Base-by-base conservation (phyloP, 53 echinoderm and acorn worm species). In the Paracentrotus lividus region DNA sequence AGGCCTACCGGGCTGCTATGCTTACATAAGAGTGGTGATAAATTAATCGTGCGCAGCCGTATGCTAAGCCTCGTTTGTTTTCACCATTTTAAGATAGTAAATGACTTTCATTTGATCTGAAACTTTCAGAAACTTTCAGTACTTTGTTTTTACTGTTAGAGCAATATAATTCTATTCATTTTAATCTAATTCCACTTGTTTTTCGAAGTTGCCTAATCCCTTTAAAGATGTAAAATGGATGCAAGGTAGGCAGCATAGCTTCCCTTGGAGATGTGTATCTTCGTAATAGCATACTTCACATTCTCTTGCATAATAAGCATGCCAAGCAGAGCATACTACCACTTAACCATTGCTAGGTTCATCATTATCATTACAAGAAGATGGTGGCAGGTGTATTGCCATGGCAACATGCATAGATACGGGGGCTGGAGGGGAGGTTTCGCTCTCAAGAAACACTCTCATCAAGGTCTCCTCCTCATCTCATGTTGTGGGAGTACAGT, bases 321-420 rank as follows among this genome's bases (percentile, higher is more conserved):
- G 72, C 40, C 40, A 72, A 72, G 72, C 72, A 72, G 72, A 33
- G 67, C 67, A n/a, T 67, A 36, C 36, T 16, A 72, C 16, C 72
- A 72, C 72, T 72, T 72, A 72, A 72, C 72, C 3, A 8, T 72
- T n/a, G n/a, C n/a, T 72, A 20, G 18, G 40, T 36, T 14, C 40
- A 72, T n/a, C n/a, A n/a, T n/a, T n/a, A n/a, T n/a, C n/a, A n/a
- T 4, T 16, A 20, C 26, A 47, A 69, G 69, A 36, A n/a, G 81
- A 47, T n/a, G 81, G n/a, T 47, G 47, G 81, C 81, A 81, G 81
- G 81, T 81, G 81, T 47, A 10, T 47, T 3, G 81, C 26, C 81
- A 81, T 81, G 49, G 81, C 47, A 81, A 81, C 81, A 2, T 4
- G 81, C 81, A 81, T 44, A 81, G 81, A 81, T 81, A 81, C 72